Conservation (phyloP, 2,888 invertebrate species). For the Ecdyonurus torrentis region DNA sequence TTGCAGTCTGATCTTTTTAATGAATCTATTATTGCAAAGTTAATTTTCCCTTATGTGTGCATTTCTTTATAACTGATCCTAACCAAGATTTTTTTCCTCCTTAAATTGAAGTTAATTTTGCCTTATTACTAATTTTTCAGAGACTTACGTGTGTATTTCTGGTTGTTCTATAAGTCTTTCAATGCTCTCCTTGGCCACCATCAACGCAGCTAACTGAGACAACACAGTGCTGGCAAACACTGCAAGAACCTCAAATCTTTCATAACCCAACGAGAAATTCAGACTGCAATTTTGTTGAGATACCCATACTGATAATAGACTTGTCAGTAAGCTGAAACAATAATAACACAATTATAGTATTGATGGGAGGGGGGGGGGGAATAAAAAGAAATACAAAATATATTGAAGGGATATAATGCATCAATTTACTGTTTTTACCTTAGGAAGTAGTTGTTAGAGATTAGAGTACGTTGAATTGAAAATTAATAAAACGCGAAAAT, state of each 20-base stretch:
- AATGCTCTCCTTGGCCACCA: constrained; percentile 13
- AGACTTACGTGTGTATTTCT: constrained; percentile 13
- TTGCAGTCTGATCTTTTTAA: no score
- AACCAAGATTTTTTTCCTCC: no score
- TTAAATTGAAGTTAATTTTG: no score
- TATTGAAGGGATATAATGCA: neutral
- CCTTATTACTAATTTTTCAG: neutral
- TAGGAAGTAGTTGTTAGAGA: no score
- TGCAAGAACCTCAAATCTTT: constrained; percentile 14
- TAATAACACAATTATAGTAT: neutral
- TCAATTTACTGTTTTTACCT: neutral
- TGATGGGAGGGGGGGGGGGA: neutral
- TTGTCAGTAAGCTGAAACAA: constrained; percentile 12
- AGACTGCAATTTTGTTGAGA: constrained; percentile 4
- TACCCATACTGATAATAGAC: constrained; percentile 12
- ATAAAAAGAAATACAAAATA: neutral
- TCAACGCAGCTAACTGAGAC: constrained; percentile 13
- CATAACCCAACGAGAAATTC: constrained; percentile 12
- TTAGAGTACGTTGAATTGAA: no score
- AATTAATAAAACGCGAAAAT: no score
- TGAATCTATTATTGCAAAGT: no score
- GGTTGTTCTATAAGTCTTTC: constrained; percentile 13
- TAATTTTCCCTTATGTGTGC: no score
- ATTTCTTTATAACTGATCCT: no score
- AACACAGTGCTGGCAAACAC: constrained; percentile 13